Conservation (phyloP, 2,888 invertebrate genomes). For the Notocelia uddmanniana region DNA sequence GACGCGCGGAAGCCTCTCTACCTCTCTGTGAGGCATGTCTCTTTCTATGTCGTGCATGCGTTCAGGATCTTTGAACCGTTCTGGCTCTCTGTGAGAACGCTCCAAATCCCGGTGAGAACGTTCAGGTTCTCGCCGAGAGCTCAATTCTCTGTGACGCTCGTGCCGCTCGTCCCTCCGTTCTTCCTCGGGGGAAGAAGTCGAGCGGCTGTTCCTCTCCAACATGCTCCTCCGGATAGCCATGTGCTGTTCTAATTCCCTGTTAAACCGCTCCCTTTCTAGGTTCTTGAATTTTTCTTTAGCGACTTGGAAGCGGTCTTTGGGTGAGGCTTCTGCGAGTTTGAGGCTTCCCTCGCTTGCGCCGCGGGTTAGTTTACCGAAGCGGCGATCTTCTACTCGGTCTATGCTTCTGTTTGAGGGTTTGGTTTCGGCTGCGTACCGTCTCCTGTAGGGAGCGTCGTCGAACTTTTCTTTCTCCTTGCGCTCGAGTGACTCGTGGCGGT, state of each 20-base stretch:
- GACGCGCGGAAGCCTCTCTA: constrained; percentile 78
- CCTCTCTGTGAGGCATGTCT: constrained; percentile 71
- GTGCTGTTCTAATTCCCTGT: constrained; percentile 83
- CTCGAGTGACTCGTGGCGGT: constrained; percentile 79
- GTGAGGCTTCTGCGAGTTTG: constrained; percentile 82
- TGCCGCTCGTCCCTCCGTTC: constrained; percentile 81
- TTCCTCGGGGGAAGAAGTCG: constrained; percentile 84
- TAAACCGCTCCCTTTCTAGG: constrained; percentile 89
- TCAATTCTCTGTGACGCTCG: constrained; percentile 75
- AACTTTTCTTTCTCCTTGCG: constrained; percentile 77
- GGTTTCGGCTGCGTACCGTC: constrained; percentile 81
- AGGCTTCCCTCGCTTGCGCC: constrained; percentile 80
- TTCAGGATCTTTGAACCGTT: constrained; percentile 72
- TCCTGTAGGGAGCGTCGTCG: constrained; percentile 74
- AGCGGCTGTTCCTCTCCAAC: constrained; percentile 82
- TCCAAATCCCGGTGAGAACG: constrained; percentile 76
- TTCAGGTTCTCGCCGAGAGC: constrained; percentile 78
- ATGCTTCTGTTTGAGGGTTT: constrained; percentile 79
- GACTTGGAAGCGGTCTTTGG: constrained; percentile 93
- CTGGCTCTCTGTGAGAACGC: constrained; percentile 69
- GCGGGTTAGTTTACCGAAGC: constrained; percentile 75
- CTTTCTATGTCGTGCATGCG: constrained; percentile 67
- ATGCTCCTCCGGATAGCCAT: constrained; percentile 83
- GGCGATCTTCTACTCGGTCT: constrained; percentile 79
- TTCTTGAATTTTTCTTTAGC: constrained; percentile 94